Evolutionary conservation across 2,888 invertebrate species (phyloP).

Genomic region (Apotomis betuletana): DNA sequence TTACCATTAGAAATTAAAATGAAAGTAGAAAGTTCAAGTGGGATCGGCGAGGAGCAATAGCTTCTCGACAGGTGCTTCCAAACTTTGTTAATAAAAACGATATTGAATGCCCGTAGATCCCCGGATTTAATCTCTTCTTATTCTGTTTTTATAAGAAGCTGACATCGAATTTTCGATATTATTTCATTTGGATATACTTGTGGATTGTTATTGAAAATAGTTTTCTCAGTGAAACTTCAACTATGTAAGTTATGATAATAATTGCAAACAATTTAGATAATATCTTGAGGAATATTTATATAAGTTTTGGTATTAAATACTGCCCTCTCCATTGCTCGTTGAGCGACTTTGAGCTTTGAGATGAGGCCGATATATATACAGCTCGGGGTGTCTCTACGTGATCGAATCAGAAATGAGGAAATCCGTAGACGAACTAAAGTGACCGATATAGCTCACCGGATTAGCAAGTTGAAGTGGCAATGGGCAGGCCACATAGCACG

Average conservation of each 20-base stretch:
- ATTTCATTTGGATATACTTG: slow-evolving; percentile 3
- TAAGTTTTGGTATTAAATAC: no score
- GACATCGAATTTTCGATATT: slow-evolving; percentile 37
- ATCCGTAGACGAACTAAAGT: no score
- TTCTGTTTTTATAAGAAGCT: slow-evolving; percentile 44
- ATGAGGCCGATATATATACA: no score
- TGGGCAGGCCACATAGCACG: no score
- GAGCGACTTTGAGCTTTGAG: no score
- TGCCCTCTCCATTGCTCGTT: no score
- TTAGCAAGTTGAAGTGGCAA: no score
- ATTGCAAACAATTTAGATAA: not conserved
- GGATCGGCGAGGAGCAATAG: slow-evolving; percentile 52
- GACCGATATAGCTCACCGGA: no score
- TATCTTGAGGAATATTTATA: no score
- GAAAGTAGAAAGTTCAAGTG: slow-evolving; percentile 52
- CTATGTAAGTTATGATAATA: not conserved
- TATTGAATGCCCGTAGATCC: slow-evolving; percentile 51
- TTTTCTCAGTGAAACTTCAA: not conserved
- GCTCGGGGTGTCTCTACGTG: no score
- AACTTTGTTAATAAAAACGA: slow-evolving; percentile 64
- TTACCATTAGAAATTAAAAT: slow-evolving; percentile 54
- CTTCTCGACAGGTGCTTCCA: slow-evolving; percentile 52
- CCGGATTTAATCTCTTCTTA: slow-evolving; percentile 47
- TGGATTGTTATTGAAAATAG: slow-evolving; percentile 15
- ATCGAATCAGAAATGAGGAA: no score